Base-by-base conservation (phyloP, 2,888 invertebrate species). In the Apocheima hispidaria region DNA sequence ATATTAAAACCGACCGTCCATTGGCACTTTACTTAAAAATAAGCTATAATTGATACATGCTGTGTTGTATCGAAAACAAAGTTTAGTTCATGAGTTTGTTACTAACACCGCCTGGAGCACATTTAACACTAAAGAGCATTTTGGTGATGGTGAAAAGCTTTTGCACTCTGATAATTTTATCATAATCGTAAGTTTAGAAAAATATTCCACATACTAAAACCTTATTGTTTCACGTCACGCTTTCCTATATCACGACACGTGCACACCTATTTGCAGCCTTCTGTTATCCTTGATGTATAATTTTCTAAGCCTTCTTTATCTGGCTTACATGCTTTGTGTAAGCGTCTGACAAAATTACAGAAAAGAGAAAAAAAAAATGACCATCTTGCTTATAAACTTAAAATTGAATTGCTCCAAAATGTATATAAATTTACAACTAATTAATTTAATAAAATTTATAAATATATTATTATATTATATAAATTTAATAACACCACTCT, bases 141-240 rank as follows among this genome's bases (percentile, higher is more conserved):
- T 38, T 51, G 52, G 16, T 57, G 49, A 51, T 49, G 40, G n/a
- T 53, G 46, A 51, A 58, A 38, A 50, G 69, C 69, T 69, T 61
- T 63, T 63, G 66, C 69, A 65, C 62, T 52, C 40, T 64, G 63
- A 35, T 44, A n/a, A n/a, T n/a, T n/a, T n/a, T n/a, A n/a, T n/a
- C n/a, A 28, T 48, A 38, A 21, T 48, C 23, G 36, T 40, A 26
- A 16, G 9, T 18, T 21, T 35, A 50, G 20, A 21, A 33, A n/a
- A 20, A 30, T 28, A 54, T 52, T 49, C 51, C 23, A 58, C 30
- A 20, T 23, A 16, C 1, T 10, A 33, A 12, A 7, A 9, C 4
- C 9, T 18, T 7, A 49, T 41, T 41, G 5, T 23, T 53, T 53
- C 6, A 48, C 44, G 9, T 46, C 38, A 53, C 53, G 60, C 58